Evolutionary conservation across 2,888 invertebrate genomes (phyloP).

Genomic region (Anaspis maculata): DNA sequence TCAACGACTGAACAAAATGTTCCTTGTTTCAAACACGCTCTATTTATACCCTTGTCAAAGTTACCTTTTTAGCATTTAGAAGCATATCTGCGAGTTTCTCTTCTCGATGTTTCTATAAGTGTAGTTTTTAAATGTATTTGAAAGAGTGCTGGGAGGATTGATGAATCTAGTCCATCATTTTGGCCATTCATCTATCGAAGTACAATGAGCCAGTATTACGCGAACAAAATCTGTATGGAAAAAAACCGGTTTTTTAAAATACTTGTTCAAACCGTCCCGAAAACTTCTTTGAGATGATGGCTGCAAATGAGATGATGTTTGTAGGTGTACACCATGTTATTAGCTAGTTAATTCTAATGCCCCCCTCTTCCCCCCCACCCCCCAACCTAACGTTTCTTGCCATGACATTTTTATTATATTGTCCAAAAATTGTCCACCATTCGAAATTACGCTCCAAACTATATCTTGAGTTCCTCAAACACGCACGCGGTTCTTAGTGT

Average conservation of each 20-base stretch:
- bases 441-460: too few relatives aligned
- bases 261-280: constrained; percentile 40
- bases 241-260: constrained; percentile 27
- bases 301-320: constrained; percentile 31
- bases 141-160: constrained; percentile 31
- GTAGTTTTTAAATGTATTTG: constrained; percentile 7
- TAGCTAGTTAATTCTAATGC: constrained; percentile 21
- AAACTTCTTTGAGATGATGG: constrained; percentile 32
- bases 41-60: constrained; percentile 10
- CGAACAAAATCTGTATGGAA: constrained; percentile 1
- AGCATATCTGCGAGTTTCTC: constrained; percentile 5
- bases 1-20: constrained; percentile 5
- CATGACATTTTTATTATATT: constrained; percentile 28
- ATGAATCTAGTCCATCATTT: constrained; percentile 40
- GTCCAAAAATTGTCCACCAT: too few relatives aligned
- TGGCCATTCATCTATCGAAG: constrained; percentile 35
- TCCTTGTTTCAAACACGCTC: constrained; percentile 8
- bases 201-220: constrained; percentile 37
- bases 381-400: constrained; percentile 31
- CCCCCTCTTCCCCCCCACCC: constrained; percentile 9
- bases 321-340: constrained; percentile 34
- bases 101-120: constrained; percentile 10
- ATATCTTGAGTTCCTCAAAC: too few relatives aligned
- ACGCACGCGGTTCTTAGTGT: too few relatives aligned
- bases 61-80: constrained; percentile 17